Percentiles rank a stretch among this genome's conserved stretches.
phyloP scores from a whole-genome alignment of 2,797 vertebrate genomes.

The Gobio occitaniae region DNA sequence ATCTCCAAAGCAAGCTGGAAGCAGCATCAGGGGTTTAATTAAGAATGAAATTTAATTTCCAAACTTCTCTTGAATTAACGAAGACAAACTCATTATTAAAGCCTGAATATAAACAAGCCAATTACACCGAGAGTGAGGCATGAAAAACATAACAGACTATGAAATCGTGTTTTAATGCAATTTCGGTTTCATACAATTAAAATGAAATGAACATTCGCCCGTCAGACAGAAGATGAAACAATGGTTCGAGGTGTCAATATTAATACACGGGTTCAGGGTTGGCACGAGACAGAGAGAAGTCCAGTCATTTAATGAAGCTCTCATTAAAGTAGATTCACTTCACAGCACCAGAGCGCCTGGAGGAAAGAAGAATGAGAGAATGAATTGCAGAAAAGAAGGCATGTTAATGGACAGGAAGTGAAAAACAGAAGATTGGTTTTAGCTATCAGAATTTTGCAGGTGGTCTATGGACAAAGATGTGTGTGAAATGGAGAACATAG shows the following conservation, averaged over 20 bases:
- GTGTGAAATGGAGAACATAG: background rate
- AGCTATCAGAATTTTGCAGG: background rate
- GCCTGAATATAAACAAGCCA: constrained; percentile 45
- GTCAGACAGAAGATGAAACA: constrained; percentile 4
- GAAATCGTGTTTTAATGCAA: constrained; percentile 29
- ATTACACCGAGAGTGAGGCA: constrained; percentile 24
- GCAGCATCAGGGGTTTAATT: constrained; percentile 53
- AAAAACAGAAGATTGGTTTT: constrained; percentile 7
- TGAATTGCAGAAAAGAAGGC: background rate
- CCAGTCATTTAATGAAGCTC: constrained; percentile 10
- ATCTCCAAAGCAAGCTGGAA: constrained; percentile 47
- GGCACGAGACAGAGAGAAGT: background rate
- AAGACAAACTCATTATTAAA: constrained; percentile 49
- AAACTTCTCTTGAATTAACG: constrained; percentile 41
- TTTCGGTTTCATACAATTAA: constrained; percentile 37
- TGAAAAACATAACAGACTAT: constrained; percentile 10
- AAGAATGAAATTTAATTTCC: constrained; percentile 55
- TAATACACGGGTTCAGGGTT: background rate
- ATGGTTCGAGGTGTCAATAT: background rate
- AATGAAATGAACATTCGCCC: background rate
- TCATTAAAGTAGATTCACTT: constrained; percentile 20
- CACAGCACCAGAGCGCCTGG: background rate
- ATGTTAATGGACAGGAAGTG: background rate
- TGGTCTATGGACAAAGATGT: background rate
- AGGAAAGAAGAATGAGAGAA: constrained; percentile 15